These are phyloP conservation scores for Acleris literana DNA, from an alignment of 2,888 invertebrate species.

Conservation along the genomic window DNA sequence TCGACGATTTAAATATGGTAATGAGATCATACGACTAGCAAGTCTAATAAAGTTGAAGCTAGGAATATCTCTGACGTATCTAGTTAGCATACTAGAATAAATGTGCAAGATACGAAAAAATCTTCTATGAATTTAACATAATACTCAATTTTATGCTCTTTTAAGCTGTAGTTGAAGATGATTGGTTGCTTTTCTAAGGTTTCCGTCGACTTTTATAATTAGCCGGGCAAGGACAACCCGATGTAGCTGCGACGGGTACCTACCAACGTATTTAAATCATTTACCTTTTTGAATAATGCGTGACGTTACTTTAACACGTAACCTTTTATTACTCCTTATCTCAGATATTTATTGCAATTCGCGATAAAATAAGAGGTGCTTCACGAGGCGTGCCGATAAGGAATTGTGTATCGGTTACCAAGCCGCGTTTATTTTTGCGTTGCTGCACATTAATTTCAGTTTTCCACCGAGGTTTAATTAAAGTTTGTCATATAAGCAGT, in stretches of 20 bases:
- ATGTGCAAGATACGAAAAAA: not conserved
- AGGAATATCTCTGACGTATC: not conserved
- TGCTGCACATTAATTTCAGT: slow-evolving; percentile 4
- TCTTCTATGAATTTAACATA: not conserved
- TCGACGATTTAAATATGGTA: slow-evolving; percentile 22
- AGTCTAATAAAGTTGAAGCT: slow-evolving; percentile 4
- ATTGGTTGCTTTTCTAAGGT: not conserved
- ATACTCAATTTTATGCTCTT: too few species aligned
- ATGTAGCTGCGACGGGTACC: not conserved
- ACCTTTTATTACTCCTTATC: slow-evolving; percentile 68
- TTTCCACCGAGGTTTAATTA: slow-evolving; percentile 3
- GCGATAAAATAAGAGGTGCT: slow-evolving; percentile 69
- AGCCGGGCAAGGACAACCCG: not conserved
- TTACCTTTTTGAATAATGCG: slow-evolving; percentile 27
- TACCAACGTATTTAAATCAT: slow-evolving; percentile 1
- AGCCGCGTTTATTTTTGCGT: slow-evolving; percentile 39
- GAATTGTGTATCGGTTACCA: slow-evolving; percentile 50
- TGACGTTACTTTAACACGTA: slow-evolving; percentile 62
- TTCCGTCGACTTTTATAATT: slow-evolving; percentile 9
- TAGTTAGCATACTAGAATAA: not conserved
- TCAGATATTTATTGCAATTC: slow-evolving; percentile 65
- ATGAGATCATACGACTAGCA: slow-evolving; percentile 1
- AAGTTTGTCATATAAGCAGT: slow-evolving; percentile 7
- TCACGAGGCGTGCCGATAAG: slow-evolving; percentile 59
- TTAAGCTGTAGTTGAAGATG: not conserved